Evolutionary conservation across 1,140 invertebrate species (phyloP).

Genomic region (Nautilus pompilius): DNA sequence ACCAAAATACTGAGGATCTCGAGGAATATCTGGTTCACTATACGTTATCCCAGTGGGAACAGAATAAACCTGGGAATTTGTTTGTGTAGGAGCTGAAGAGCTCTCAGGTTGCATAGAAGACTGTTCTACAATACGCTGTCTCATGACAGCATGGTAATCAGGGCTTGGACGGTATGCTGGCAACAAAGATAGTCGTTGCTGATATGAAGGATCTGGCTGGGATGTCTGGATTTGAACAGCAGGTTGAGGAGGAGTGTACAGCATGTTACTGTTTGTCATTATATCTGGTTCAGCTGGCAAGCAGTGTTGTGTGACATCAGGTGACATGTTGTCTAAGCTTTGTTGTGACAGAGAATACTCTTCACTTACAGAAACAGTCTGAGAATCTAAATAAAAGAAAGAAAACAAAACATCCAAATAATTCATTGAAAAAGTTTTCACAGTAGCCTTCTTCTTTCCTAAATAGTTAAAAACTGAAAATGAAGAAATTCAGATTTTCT

Average conservation of each 20-base stretch:
- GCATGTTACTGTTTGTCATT: not conserved
- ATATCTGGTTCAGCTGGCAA: not conserved
- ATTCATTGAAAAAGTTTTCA: constrained; percentile 4
- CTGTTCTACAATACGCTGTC: constrained; percentile 54
- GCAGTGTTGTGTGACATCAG: constrained; percentile 8
- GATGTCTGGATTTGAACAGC: constrained; percentile 10
- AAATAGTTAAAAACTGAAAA: not conserved
- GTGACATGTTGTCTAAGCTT: constrained; percentile 26
- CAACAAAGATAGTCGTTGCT: constrained; percentile 64
- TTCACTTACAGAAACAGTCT: constrained; percentile 28
- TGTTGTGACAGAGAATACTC: constrained; percentile 36
- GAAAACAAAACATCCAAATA: not conserved
- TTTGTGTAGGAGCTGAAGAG: not conserved
- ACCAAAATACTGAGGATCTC: too few relatives aligned
- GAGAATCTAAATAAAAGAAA: constrained; percentile 13
- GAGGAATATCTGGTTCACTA: too few relatives aligned
- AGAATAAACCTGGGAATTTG: not conserved
- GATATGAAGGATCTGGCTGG: constrained; percentile 23
- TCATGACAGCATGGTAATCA: constrained; percentile 90
- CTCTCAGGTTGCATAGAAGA: too few relatives aligned
- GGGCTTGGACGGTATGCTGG: constrained; percentile 88
- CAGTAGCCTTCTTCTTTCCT: too few relatives aligned
- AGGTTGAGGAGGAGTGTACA: not conserved
- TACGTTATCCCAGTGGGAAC: too few relatives aligned
- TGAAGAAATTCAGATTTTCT: not conserved